Evolutionary conservation across 2,888 invertebrate species (phyloP).

Genomic region (Deroplatys truncata): DNA sequence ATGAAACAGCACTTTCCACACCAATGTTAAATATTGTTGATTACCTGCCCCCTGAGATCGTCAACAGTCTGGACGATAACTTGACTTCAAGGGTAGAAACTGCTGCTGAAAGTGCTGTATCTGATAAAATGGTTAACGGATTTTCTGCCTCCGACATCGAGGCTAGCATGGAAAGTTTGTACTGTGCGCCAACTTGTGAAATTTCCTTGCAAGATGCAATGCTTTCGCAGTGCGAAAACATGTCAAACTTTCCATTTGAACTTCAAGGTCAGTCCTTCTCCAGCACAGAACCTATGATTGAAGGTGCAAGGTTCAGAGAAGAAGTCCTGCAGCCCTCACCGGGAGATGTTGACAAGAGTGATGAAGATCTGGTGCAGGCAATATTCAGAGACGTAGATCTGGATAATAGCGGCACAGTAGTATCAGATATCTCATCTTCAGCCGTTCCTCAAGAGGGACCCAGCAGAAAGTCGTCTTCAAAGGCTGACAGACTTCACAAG

Average conservation of each 20-base stretch:
- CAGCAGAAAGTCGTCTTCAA: not conserved
- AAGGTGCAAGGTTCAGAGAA: not conserved
- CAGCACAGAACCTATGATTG: not conserved
- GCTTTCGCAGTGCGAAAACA: not conserved
- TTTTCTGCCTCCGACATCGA: not conserved
- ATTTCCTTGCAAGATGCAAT: not conserved
- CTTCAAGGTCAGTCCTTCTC: not conserved
- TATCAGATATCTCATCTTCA: not conserved
- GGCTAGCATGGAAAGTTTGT: not conserved
- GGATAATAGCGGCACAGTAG: not conserved
- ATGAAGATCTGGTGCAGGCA: not conserved
- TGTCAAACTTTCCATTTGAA: not conserved
- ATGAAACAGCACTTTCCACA: not conserved
- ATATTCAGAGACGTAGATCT: not conserved
- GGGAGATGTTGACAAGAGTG: not conserved
- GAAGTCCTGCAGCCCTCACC: not conserved
- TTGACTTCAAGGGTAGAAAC: not conserved
- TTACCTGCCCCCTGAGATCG: not conserved
- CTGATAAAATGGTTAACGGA: not conserved
- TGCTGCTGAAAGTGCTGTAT: not conserved
- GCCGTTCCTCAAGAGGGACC: not conserved
- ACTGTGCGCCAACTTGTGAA: not conserved
- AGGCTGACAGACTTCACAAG: not conserved
- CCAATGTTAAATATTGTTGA: slow-evolving; percentile 7
- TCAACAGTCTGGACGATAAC: not conserved